These are phyloP conservation scores for Bombylius major DNA, from an alignment of 2,888 invertebrate genomes.

Conservation along the genomic window DNA sequence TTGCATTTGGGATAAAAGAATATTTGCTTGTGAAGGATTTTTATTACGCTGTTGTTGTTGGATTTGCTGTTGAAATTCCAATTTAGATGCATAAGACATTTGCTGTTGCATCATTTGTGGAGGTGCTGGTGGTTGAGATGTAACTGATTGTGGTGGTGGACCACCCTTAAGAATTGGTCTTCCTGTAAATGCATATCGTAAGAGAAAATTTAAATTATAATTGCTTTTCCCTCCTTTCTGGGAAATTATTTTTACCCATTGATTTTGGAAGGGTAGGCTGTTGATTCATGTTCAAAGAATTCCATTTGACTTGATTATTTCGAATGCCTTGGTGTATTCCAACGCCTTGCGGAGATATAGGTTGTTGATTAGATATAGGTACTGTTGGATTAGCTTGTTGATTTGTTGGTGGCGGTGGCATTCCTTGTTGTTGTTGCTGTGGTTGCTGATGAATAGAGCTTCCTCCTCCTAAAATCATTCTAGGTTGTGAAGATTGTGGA, in stretches of 20 bases:
- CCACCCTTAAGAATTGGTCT: constrained; percentile 34
- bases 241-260: constrained; percentile 18
- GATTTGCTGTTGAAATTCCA: constrained; percentile 17
- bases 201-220: not conserved
- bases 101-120: constrained; percentile 21
- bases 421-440: constrained; percentile 18
- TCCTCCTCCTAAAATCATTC: constrained; percentile 32
- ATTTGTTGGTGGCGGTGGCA: constrained; percentile 20
- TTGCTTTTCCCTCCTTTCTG: too few species aligned
- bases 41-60: constrained; percentile 27
- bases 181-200: constrained; percentile 19
- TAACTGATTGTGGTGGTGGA: constrained; percentile 14
- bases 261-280: constrained; percentile 15
- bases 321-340: constrained; percentile 16
- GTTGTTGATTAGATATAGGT: constrained; percentile 5
- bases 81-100: constrained; percentile 12
- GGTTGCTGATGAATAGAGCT: constrained; percentile 14
- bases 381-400: constrained; percentile 19
- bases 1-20: constrained; percentile 19
- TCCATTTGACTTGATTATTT: constrained; percentile 16
- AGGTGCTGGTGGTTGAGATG: constrained; percentile 15
- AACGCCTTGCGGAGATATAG: constrained; percentile 7
- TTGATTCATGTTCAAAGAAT: constrained; percentile 9
- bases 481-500: constrained; percentile 20
- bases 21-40: constrained; percentile 3